Evolutionary conservation across 2,797 vertebrate species (phyloP), one percentile per base, ranked within the genome.

Genomic region (Malacoctenus gilli): DNA sequence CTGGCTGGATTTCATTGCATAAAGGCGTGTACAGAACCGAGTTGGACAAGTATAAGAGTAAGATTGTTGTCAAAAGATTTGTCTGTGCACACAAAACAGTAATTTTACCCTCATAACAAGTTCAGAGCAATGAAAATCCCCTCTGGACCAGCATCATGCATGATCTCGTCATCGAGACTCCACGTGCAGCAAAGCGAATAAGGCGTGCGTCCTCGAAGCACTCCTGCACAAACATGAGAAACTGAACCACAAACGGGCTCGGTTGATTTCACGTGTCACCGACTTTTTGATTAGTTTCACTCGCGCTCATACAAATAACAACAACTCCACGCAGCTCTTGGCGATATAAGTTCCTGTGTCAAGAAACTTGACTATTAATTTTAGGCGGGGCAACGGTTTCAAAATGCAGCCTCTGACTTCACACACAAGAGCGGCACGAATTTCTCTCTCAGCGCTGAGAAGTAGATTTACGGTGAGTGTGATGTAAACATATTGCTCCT

Each of bases 361-460:
- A 23, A 58, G 41, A 38, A 59, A 50, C 36, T 32, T 68, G 59
- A 36, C 39, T 20, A 48, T 56, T 35, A 31, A 34, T 59, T 71
- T 40, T 20, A 69, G 11, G 14, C 38, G 46, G 30, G 41, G 74
- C 71, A 47, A 44, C 68, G 61, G 43, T 38, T 47, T 62, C 30
- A 12, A 56, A n/a, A 66, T 51, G 56, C 61, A 60, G 21, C 39
- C 38, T 68, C 46, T 56, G 41, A 63, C 65, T 53, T 15, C 44
- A 59, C 44, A 48, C 39, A 44, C 32, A 61, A 30, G 6, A 16
- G n/a, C 42, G 46, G 49, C 38, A 35, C 53, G 35, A 46, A 37
- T 15, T 31, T 52, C 67, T 60, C 47, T 25, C 59, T 72, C 59
- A 46, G 53, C 68, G 58, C 75, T 44, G 46, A 66, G 67, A 74